Conservation (phyloP, 2,113 vertebrate species). For the Apodemus sylvaticus region DNA sequence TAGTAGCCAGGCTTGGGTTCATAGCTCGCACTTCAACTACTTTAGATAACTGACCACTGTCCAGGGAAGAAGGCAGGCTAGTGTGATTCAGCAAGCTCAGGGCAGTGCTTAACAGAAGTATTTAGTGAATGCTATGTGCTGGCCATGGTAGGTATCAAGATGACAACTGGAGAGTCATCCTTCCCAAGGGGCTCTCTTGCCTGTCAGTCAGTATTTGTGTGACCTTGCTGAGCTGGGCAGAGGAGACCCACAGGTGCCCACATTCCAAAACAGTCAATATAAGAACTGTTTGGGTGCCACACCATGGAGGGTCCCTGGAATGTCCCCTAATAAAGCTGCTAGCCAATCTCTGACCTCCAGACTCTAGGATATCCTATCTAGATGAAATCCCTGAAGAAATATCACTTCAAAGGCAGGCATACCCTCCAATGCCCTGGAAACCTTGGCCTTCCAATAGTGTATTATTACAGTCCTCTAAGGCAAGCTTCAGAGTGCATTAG, state of each 20-base stretch:
- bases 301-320: fast-evolving
- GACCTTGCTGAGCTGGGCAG: neutral
- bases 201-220: fast-evolving
- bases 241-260: neutral
- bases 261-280: neutral
- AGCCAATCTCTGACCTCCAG: neutral
- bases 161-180: fast-evolving
- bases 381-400: neutral
- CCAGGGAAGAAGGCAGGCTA: neutral
- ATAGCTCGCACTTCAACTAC: no score
- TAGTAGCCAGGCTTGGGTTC: neutral
- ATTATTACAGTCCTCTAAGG: no score
- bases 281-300: neutral
- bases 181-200: no score
- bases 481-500: neutral
- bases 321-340: fast-evolving
- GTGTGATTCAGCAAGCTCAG: fast-evolving
- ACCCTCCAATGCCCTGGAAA: neutral
- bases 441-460: neutral
- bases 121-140: neutral
- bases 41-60: neutral
- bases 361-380: no score
- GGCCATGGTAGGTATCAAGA: fast-evolving
- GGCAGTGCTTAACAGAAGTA: fast-evolving
- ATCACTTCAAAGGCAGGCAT: neutral